These are phyloP conservation scores for Epinephelus coioides DNA, from an alignment of 2,797 vertebrate genomes.

Conservation along the genomic window DNA sequence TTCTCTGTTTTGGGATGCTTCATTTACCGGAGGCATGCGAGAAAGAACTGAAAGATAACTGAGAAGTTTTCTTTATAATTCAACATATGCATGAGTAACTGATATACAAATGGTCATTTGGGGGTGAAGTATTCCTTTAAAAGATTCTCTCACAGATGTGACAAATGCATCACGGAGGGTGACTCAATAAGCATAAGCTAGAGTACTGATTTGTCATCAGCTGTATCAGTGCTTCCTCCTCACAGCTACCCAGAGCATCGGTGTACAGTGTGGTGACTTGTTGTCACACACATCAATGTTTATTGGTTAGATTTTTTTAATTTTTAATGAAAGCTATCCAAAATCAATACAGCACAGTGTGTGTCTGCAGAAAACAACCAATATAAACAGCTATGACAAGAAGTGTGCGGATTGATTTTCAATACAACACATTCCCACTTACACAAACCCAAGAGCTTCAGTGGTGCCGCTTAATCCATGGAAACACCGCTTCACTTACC, in stretches of 20 bases:
- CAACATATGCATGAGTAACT: too few species aligned
- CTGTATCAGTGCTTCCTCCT: background rate
- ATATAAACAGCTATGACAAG: constrained; percentile 34
- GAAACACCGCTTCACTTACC: constrained; percentile 47
- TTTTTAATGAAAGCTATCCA: constrained; percentile 52
- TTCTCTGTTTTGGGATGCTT: too few species aligned
- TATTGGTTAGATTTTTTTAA: constrained; percentile 20
- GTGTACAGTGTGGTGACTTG: background rate
- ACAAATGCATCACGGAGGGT: constrained; percentile 18
- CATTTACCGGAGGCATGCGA: too few species aligned
- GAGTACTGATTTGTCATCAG: constrained; percentile 16
- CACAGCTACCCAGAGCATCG: constrained; percentile 4
- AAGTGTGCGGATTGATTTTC: constrained; percentile 62
- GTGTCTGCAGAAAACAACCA: constrained; percentile 36
- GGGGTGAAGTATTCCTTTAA: background rate
- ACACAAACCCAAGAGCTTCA: constrained; percentile 27
- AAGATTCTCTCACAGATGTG: constrained; percentile 25
- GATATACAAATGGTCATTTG: too few species aligned
- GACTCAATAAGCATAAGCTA: constrained; percentile 8
- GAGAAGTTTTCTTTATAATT: too few species aligned
- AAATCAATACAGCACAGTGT: constrained; percentile 43
- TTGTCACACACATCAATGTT: constrained; percentile 21
- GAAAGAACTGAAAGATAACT: too few species aligned
- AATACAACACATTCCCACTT: constrained; percentile 42
- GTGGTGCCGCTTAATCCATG: constrained; percentile 33